Percentiles rank a stretch among this genome's conserved stretches.
Evolutionary conservation across 2,113 vertebrate genomes (phyloP).

Genomic region (Dromaius novaehollandiae): DNA sequence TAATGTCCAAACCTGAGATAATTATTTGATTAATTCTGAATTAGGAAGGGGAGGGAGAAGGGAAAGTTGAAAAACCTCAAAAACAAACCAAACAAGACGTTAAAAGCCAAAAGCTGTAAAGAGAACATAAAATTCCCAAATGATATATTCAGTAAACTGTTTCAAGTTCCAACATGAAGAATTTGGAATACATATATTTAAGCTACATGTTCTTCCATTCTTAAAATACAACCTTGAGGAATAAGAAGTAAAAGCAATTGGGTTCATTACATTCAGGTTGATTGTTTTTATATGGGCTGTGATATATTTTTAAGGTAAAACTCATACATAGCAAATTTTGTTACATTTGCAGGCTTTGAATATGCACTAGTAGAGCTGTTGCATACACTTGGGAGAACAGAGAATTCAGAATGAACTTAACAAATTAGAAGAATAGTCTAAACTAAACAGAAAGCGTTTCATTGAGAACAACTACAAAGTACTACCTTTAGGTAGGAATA

Average conservation of each 20-base stretch:
- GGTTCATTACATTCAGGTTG: not conserved
- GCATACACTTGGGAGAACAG: not conserved
- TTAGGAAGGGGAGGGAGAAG: not conserved
- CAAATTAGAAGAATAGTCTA: not conserved
- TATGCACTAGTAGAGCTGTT: not conserved
- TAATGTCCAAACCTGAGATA: rapidly evolving
- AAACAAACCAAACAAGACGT: not conserved
- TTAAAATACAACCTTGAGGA: not conserved
- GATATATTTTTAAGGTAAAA: not conserved
- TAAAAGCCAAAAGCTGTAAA: not conserved
- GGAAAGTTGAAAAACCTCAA: not conserved
- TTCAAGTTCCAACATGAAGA: not conserved
- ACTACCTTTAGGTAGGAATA: not conserved
- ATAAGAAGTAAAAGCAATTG: not conserved
- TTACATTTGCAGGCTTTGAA: not conserved
- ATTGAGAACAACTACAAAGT: not conserved
- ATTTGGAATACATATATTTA: not conserved
- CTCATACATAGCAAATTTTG: not conserved
- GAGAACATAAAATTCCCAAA: not conserved
- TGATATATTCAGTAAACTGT: not conserved
- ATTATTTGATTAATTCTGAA: not conserved
- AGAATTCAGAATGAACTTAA: not conserved
- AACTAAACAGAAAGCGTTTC: not conserved
- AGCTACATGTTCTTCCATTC: not conserved
- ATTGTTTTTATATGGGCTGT: not conserved